Conservation (phyloP, 2,113 vertebrate genomes). For the Urocitellus parryii region DNA sequence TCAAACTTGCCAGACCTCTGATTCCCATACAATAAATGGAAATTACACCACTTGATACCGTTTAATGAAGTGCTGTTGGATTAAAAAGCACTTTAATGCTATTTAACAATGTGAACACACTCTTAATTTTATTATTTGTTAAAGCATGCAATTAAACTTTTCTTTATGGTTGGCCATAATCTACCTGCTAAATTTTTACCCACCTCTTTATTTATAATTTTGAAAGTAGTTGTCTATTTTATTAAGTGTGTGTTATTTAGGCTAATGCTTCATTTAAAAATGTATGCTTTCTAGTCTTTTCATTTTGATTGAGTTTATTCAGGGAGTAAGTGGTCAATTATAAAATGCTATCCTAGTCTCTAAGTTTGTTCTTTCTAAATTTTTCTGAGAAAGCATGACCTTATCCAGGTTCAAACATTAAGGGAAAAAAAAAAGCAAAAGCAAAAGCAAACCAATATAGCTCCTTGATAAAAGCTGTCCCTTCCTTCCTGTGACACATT, state of each 20-base stretch:
- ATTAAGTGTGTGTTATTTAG: background rate
- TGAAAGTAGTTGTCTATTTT: background rate
- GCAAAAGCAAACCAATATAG: background rate
- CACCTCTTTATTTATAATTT: background rate
- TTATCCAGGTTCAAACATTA: background rate
- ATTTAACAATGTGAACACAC: background rate
- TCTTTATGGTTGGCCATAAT: background rate
- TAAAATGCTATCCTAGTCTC: background rate
- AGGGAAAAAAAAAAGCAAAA: background rate
- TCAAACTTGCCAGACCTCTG: background rate
- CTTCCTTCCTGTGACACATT: background rate
- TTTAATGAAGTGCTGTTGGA: background rate
- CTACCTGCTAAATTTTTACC: background rate
- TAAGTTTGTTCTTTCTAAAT: conserved; percentile 23
- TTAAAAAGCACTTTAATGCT: background rate
- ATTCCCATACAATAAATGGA: background rate
- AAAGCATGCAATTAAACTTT: conserved; percentile 14
- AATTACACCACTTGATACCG: background rate
- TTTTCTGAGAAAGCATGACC: background rate
- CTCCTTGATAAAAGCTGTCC: background rate
- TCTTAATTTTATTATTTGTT: conserved; percentile 48
- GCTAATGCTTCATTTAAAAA: conserved; percentile 29
- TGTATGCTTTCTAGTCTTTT: background rate
- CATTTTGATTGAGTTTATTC: background rate
- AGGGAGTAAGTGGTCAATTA: background rate